Conservation (phyloP, 2,113 vertebrate species). For the Desmodus rotundus region DNA sequence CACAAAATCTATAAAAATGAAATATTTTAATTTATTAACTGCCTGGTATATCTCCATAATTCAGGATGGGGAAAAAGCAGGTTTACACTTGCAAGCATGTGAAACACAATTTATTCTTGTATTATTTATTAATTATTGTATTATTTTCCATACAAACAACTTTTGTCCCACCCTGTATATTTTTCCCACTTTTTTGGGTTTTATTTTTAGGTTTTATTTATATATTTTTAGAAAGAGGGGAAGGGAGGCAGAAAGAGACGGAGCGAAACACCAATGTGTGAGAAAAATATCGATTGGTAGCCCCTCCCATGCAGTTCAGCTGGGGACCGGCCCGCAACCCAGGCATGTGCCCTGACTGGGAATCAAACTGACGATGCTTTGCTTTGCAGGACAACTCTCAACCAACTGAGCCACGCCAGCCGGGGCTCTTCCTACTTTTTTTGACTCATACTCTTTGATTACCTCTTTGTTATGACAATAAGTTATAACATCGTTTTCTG, state of each 20-base stretch:
- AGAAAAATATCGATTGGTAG: too few species aligned
- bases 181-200: neutral
- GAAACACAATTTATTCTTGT: neutral
- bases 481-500: neutral
- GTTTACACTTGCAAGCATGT: neutral
- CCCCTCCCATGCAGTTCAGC: too few species aligned
- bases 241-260: too few species aligned
- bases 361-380: too few species aligned
- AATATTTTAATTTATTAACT: neutral
- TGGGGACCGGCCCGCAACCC: too few species aligned
- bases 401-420: too few species aligned
- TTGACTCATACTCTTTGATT: neutral
- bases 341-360: too few species aligned
- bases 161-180: neutral
- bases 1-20: neutral
- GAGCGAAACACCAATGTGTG: too few species aligned
- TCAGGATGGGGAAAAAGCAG: neutral
- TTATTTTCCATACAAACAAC: neutral
- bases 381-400: too few species aligned
- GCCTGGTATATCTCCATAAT: neutral
- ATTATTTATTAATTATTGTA: neutral
- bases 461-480: neutral
- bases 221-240: too few species aligned
- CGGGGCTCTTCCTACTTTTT: neutral
- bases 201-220: too few species aligned